Percentiles rank a stretch among this genome's conserved stretches.
These are phyloP conservation scores for Stichopus chloronotus DNA, from an alignment of 35 echinoderm and acorn worm genomes.

Conservation along the genomic window DNA sequence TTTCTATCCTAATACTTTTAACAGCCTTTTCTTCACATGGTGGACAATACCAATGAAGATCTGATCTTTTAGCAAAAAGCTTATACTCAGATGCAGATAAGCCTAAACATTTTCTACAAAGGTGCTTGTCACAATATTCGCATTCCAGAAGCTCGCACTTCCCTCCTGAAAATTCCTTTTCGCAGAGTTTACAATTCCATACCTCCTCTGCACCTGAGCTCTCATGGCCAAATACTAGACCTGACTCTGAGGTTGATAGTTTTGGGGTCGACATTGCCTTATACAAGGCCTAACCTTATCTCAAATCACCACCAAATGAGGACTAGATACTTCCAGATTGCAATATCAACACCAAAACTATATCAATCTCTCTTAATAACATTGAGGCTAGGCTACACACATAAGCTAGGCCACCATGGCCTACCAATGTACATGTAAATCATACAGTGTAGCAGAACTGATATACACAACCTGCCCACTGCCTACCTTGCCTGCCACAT, in stretches of 20 bases:
- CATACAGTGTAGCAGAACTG: too few species aligned
- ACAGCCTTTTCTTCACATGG: constrained; percentile 39
- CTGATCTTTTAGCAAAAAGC: constrained; percentile 20
- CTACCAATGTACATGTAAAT: too few species aligned
- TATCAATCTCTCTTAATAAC: too few species aligned
- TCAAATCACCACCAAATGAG: neutral
- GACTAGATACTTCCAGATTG: neutral
- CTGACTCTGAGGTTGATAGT: constrained; percentile 15
- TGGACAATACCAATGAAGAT: constrained; percentile 27
- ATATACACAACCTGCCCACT: too few species aligned
- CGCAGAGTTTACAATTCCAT: neutral
- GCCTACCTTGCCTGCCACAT: constrained; percentile 8
- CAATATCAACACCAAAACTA: too few species aligned
- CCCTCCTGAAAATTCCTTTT: constrained; percentile 3
- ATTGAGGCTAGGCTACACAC: too few species aligned
- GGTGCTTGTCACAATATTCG: constrained; percentile 8
- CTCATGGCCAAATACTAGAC: constrained; percentile 11
- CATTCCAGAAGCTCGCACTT: constrained; percentile 22
- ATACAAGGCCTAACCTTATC: neutral
- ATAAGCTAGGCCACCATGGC: too few species aligned
- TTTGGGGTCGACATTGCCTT: constrained; percentile 13
- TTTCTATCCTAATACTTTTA: constrained; percentile 15
- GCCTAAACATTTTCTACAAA: constrained; percentile 25
- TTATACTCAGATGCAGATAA: constrained; percentile 19
- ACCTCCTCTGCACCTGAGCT: constrained; percentile 19